Evolutionary conservation across 2,888 invertebrate species (phyloP).

Genomic region (Odontothrips loti): DNA sequence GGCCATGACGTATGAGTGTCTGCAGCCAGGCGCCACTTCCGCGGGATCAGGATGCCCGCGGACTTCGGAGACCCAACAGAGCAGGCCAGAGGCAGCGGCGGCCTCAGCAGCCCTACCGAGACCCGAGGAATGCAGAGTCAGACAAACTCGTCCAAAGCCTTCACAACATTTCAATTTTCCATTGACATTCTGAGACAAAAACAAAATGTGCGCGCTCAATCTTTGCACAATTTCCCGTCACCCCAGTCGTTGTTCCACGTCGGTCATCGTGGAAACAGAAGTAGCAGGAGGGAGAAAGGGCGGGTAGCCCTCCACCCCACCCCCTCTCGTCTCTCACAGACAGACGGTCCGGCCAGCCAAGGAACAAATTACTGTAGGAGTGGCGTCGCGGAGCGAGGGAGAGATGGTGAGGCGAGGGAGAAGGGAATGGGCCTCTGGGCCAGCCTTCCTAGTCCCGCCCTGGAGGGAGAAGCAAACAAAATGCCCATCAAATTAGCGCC

Average conservation of each 20-base stretch:
- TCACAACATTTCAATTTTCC: too few species aligned
- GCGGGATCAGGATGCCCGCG: too few species aligned
- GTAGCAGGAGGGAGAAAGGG: not conserved
- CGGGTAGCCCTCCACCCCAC: not conserved
- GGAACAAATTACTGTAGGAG: slow-evolving; percentile 18
- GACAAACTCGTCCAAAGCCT: too few species aligned
- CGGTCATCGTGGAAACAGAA: too few species aligned
- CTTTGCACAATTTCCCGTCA: not conserved
- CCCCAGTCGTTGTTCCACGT: not conserved
- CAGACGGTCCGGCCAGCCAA: not conserved
- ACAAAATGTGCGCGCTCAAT: too few species aligned
- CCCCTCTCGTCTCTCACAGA: not conserved
- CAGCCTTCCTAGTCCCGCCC: not conserved
- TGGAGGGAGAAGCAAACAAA: slow-evolving; percentile 14
- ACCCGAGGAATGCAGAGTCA: too few species aligned
- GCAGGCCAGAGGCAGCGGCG: too few species aligned
- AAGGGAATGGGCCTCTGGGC: not conserved
- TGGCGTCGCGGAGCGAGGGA: not conserved
- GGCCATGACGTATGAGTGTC: too few species aligned
- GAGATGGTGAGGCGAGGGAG: not conserved
- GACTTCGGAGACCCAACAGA: too few species aligned
- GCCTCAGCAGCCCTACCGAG: too few species aligned
- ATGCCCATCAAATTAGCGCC: slow-evolving; percentile 26
- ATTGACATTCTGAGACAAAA: too few species aligned
- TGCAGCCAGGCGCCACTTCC: too few species aligned